Evolutionary conservation across 2,113 vertebrate genomes (phyloP), one percentile per base, ranked within the genome.

Genomic region (Petrocephalus zakoni): DNA sequence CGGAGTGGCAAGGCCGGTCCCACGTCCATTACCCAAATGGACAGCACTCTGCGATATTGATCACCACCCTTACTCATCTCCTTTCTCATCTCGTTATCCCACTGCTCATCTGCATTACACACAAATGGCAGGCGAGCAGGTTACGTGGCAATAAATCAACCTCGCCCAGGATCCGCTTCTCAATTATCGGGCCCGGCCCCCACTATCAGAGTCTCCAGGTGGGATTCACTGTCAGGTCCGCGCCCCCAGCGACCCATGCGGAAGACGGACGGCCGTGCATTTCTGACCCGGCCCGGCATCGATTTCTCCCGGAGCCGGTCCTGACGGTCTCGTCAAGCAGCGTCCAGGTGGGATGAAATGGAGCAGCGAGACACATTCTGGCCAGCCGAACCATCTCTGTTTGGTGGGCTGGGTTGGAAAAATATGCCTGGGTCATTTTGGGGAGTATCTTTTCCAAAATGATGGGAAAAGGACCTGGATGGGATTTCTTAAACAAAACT

Each of bases 11-110:
- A 93, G 93, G 95, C 96, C 96, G 96, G 97, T 95, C 91, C 92
- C 91, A 95, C 95, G 95, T 96, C 97, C 96, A 97, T 98, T 99
- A 98, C 95, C 95, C 94, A 98, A 98, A 97, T 97, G 96, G 96
- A 96, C 96, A 96, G 93, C 94, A 96, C 96, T 97, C 93, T 94
- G 93, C 85, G 87, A 90, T 97, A 97, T 97, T 96, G 97, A 98
- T 98, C 96, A 94, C 92, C 91, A 90, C 91, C 94, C 92, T 96
- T 95, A 96, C 94, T 90, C 90, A 94, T 93, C 90, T 91, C 87
- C 90, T 96, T 96, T 96, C 94, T 97, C 95, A 97, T 96, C 95
- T 95, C 91, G 94, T 96, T 96, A 94, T 96, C 93, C 94, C 93
- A 92, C 90, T 61, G 86, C 91, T 94, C 93, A 94, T 94, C 94